Percentiles rank a stretch among this genome's conserved stretches.
Evolutionary conservation across 2,113 vertebrate genomes (phyloP).

Genomic region (Pygoscelis antarcticus): DNA sequence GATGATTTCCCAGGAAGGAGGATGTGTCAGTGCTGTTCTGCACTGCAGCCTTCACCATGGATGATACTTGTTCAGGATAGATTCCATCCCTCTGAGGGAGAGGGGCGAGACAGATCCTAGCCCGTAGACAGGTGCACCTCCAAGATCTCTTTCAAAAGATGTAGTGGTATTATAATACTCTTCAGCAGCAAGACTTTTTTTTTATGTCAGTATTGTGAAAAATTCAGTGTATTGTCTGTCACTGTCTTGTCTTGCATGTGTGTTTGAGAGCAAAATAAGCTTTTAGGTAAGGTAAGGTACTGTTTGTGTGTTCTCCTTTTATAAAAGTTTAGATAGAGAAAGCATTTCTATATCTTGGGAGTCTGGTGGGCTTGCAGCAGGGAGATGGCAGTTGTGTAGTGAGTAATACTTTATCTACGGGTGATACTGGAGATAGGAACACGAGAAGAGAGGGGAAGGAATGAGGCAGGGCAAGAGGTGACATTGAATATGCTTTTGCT

Average conservation of each 20-base stretch:
- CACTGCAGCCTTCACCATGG: background rate
- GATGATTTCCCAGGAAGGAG: background rate
- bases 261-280: background rate
- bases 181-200: background rate
- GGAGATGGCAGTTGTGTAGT: background rate
- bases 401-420: background rate
- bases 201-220: background rate
- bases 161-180: background rate
- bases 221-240: background rate
- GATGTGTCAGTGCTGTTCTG: background rate
- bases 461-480: background rate
- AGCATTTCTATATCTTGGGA: background rate
- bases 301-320: background rate
- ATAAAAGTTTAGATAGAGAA: background rate
- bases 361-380: background rate
- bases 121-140: background rate
- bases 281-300: background rate
- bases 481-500: background rate
- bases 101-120: background rate
- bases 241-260: background rate
- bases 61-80: background rate
- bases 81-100: background rate
- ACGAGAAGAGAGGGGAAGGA: background rate
- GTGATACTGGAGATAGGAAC: background rate
- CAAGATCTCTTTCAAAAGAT: background rate